Evolutionary conservation across 1,140 invertebrate species (phyloP), one percentile per base, ranked within the genome.

Genomic region (Drosophila yakuba): DNA sequence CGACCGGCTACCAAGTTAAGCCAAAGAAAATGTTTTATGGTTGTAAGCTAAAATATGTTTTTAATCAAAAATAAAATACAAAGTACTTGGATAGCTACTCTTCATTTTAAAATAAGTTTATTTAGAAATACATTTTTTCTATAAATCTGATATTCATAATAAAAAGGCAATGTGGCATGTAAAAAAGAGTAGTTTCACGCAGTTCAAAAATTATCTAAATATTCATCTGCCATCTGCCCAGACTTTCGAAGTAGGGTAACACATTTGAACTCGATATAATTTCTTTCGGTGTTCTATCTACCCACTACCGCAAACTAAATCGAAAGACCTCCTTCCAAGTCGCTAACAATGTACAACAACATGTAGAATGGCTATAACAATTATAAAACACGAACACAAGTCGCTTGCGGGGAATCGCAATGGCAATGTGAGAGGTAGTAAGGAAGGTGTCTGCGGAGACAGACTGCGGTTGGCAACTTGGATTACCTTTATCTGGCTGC

Each of bases 381-480:
- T 76, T 76, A 76, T 76, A 76, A 76, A 76, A 76, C 73, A 76
- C 73, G 73, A 76, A 76, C 72, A 52, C 73, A 32, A 52, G 61
- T 20, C n/a, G 52, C n/a, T 36, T 10, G 23, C 28, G 14, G 39
- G 55, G n/a, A 14, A n/a, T n/a, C 32, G 17, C 20, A 10, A 25
- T n/a, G 38, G 14, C 28, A 36, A 11, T 45, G n/a, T 11, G 6
- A 11, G 38, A 6, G 32, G 20, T 3, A 11, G 45, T n/a, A 23
- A 38, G 14, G 4, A 12, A n/a, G 8, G 15, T 2, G 6, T 60
- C 72, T 43, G 43, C 32, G 61, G 55, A 52, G 69, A 63, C 71
- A 52, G 78, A 59, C 54, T 88, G 82, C 66, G 82, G 82, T 88
- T 72, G 43, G 64, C 72, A 72, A 68, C 82, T 88, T 77, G 76